Percentiles rank a stretch among this genome's conserved stretches.
phyloP scores from a whole-genome alignment of 1,140 invertebrate species.

The Megathymus violae region DNA sequence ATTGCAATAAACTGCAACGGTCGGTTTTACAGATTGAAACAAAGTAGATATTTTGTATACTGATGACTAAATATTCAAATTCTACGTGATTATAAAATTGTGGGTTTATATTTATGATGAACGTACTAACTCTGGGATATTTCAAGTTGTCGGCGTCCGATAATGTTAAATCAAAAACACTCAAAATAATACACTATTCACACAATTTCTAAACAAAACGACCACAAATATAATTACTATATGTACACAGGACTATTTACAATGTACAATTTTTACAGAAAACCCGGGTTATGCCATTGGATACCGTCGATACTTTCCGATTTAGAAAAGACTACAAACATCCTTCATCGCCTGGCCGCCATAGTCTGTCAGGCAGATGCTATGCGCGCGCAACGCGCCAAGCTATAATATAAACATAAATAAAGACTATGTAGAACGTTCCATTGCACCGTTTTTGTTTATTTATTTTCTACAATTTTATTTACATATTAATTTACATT shows the following conservation, averaged over 20 bases:
- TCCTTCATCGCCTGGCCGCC: slow-evolving; percentile 82
- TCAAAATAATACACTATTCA: slow-evolving; percentile 83
- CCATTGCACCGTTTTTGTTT: slow-evolving; percentile 35
- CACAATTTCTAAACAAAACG: slow-evolving; percentile 82
- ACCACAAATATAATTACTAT: slow-evolving; percentile 84
- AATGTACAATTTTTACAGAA: slow-evolving; percentile 83
- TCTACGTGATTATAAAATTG: slow-evolving; percentile 53
- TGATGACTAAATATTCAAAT: slow-evolving; percentile 44
- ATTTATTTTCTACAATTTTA: too few relatives aligned
- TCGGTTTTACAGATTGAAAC: slow-evolving; percentile 65
- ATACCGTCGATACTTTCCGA: slow-evolving; percentile 82
- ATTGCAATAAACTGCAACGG: slow-evolving; percentile 70
- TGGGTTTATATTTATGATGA: slow-evolving; percentile 48
- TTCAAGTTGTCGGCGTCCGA: slow-evolving; percentile 78
- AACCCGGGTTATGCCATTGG: slow-evolving; percentile 82
- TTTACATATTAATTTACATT: too few relatives aligned
- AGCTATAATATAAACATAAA: slow-evolving; percentile 80
- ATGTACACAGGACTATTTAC: slow-evolving; percentile 84
- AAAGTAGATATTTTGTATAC: slow-evolving; percentile 56
- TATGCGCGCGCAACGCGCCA: slow-evolving; percentile 82
- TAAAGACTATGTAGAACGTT: slow-evolving; percentile 66
- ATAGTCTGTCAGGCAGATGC: slow-evolving; percentile 81
- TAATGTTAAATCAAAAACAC: slow-evolving; percentile 77
- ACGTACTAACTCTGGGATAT: slow-evolving; percentile 62
- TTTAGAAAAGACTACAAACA: slow-evolving; percentile 83